Conservation (phyloP, 2,113 vertebrate species). For the Bucco capensis region DNA sequence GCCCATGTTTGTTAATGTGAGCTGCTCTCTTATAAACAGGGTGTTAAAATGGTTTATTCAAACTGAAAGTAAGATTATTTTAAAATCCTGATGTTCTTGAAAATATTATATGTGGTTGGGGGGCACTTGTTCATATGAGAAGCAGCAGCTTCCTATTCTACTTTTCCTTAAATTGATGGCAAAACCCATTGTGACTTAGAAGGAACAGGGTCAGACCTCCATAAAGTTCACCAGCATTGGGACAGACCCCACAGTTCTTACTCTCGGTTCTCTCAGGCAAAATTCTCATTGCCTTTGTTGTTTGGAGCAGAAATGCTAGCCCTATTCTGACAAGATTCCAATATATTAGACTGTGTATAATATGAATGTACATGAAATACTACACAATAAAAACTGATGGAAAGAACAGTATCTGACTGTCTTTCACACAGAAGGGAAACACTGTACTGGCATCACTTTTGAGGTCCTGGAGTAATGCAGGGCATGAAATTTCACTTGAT, state of each 20-base stretch:
- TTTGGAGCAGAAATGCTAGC: not conserved
- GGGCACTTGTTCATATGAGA: not conserved
- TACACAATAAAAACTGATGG: accelerated
- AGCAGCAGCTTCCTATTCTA: not conserved
- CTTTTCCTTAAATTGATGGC: not conserved
- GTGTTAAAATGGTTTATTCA: not conserved
- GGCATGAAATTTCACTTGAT: not conserved
- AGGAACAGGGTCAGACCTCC: not conserved
- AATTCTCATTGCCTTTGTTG: not conserved
- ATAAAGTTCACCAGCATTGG: not conserved
- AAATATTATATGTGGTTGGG: not conserved
- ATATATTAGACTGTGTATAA: not conserved
- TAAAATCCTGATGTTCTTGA: not conserved
- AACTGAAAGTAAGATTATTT: conserved; percentile 1
- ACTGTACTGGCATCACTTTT: not conserved
- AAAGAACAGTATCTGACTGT: not conserved
- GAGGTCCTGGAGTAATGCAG: not conserved
- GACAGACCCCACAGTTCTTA: not conserved
- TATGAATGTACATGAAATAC: not conserved
- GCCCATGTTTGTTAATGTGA: not conserved
- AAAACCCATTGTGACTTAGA: not conserved
- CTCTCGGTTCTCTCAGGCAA: not conserved
- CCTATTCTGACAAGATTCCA: not conserved
- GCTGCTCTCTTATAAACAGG: not conserved
- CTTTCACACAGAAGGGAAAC: not conserved